These are phyloP conservation scores for silkworm (Bombyx mori) DNA, from an alignment of 1,140 invertebrate species.

Conservation along the genomic window ASM3026992v2 NC_085120.1:4430001-4430500, in stretches of 20 bases:
- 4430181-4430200: neutral
- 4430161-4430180: too few species aligned
- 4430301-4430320: slow-evolving; percentile 45
- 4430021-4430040: slow-evolving; percentile 35
- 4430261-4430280: slow-evolving; percentile 37
- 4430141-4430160: too few species aligned
- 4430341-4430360: slow-evolving; percentile 15
- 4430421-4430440: too few species aligned
- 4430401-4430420: too few species aligned
- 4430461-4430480: too few species aligned
- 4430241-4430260: slow-evolving; percentile 44
- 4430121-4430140: too few species aligned
- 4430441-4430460: too few species aligned
- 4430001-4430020: slow-evolving; percentile 35
- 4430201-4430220: slow-evolving; percentile 35
- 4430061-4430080: slow-evolving; percentile 33
- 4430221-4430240: slow-evolving; percentile 52
- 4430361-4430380: too few species aligned
- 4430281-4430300: slow-evolving; percentile 36
- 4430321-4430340: slow-evolving; percentile 41
- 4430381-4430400: too few species aligned
- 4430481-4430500: too few species aligned
- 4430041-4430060: slow-evolving; percentile 36
- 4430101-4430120: neutral
- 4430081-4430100: slow-evolving; percentile 22